Conservation (phyloP, 1,140 invertebrate genomes). For the Halictus rubicundus region DNA sequence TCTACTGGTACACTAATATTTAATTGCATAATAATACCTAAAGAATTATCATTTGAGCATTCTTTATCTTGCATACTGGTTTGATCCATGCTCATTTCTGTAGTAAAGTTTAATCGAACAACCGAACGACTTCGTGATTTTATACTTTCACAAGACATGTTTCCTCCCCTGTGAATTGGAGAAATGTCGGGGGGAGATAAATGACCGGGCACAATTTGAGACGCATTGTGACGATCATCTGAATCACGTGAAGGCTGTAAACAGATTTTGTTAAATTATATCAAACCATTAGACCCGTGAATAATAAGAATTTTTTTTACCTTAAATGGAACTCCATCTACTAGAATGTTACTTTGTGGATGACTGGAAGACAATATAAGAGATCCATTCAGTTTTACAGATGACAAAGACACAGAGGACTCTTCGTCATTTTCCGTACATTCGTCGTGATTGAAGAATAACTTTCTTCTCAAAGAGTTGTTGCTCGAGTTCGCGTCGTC, state of each 20-base stretch:
- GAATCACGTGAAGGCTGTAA: slow-evolving; percentile 14
- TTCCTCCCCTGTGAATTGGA: slow-evolving; percentile 65
- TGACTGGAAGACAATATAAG: slow-evolving; percentile 65
- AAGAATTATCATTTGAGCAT: slow-evolving; percentile 21
- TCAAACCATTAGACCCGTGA: neutral
- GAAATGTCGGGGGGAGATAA: slow-evolving; percentile 73
- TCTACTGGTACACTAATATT: neutral
- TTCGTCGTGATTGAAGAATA: slow-evolving; percentile 74
- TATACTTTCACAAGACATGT: slow-evolving; percentile 70
- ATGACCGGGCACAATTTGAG: slow-evolving; percentile 51
- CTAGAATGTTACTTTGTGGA: slow-evolving; percentile 73
- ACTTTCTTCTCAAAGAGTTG: slow-evolving; percentile 75
- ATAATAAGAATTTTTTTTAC: slow-evolving; percentile 56
- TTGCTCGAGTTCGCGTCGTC: slow-evolving; percentile 74
- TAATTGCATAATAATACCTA: slow-evolving; percentile 23
- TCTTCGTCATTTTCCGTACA: slow-evolving; percentile 65
- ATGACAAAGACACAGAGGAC: slow-evolving; percentile 59
- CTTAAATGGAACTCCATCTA: slow-evolving; percentile 68
- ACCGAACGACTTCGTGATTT: slow-evolving; percentile 62
- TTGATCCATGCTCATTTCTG: slow-evolving; percentile 71
- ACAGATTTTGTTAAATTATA: neutral
- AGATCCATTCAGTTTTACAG: slow-evolving; percentile 60
- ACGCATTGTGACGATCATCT: slow-evolving; percentile 59
- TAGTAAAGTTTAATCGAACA: slow-evolving; percentile 67
- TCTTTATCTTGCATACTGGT: slow-evolving; percentile 55